Evolutionary conservation across 2,797 vertebrate genomes (phyloP), one percentile per base, ranked within the genome.

Genomic region (Zalophus californianus): DNA sequence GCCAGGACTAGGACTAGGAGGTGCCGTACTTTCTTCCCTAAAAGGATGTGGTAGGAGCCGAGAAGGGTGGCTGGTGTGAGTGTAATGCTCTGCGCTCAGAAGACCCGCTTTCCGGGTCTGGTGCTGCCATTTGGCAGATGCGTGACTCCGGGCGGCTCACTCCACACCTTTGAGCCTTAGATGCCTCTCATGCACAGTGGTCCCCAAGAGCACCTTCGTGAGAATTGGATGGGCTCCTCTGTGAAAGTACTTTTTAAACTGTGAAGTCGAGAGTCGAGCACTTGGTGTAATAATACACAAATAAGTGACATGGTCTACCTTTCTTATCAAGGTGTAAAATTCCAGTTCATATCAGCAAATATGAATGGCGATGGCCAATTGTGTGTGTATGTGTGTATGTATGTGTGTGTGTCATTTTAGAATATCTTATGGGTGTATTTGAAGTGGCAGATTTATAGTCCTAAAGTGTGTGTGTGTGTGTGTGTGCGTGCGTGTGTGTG

Each of bases 371-470:
- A 78, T 94, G 32, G 54, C 35, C 70, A 58, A 92, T 84, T 84
- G 20, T 75, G 72, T 48, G 35, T 72, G 25, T 75, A 27, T 32
- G 44, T 48, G 14, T 70, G 21, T 85, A 5, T 94, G 52, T 13
- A 6, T 25, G 35, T 92, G 18, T 83, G 25, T 58, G 23, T 41
- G 35, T 72, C 5, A 62, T 62, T 83, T 90, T 95, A 80, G 56
- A 94, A 91, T 89, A 88, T 72, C 78, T 95, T 90, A 72, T 91
- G 41, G 88, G 50, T 93, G 23, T 70, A 62, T 90, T 97, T 96
- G 96, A 83, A 75, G 58, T 83, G 32, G 41, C 41, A 75, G 58
- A 90, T 96, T 93, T 95, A 44, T 29, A 92, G 90, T 94, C 64
- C 32, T 93, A 56, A 29, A 25, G 25, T 35, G n/a, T n/a, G 5